A percentile compares a stretch with the other conserved stretches of the same genome.
phyloP scores from a whole-genome alignment of 2,113 vertebrate genomes.

The human region GRCh38 chr6:145804001-145804500 shows the following conservation, averaged over 20 bases:
- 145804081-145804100: background rate
- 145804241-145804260: background rate
- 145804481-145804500: conserved; percentile 94
- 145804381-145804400: conserved; percentile 92
- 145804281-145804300: conserved; percentile 20
- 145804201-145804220: background rate
- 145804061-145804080: background rate
- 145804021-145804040: background rate
- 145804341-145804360: background rate
- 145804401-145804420: conserved; percentile 85
- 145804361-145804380: conserved; percentile 92
- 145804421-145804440: conserved; percentile 97
- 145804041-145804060: background rate
- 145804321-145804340: background rate
- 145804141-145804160: background rate
- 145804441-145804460: conserved; percentile 95
- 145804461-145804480: conserved; percentile 97
- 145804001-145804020: background rate
- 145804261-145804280: background rate
- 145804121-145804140: background rate
- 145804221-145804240: background rate
- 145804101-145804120: background rate
- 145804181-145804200: conserved; percentile 11
- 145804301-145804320: conserved; percentile 23
- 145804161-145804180: background rate